Evolutionary conservation across 2,888 invertebrate species (phyloP).

Genomic region (Tanypteryx hageni): DNA sequence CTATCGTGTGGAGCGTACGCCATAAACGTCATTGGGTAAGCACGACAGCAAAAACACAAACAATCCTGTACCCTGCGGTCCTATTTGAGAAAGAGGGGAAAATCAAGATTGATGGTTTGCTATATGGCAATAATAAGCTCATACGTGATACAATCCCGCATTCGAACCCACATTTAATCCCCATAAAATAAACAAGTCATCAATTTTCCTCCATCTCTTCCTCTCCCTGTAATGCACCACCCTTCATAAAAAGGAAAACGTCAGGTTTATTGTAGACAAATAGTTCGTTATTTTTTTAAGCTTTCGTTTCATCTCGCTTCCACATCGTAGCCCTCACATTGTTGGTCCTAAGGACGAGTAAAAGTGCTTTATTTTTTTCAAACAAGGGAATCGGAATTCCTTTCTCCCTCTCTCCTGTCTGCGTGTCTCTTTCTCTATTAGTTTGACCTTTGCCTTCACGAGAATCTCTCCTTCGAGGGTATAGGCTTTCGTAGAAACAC

Average conservation of each 20-base stretch:
- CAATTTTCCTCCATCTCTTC: not conserved
- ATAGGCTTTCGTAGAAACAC: not conserved
- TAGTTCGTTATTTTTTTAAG: not conserved
- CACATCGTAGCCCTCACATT: too few relatives aligned
- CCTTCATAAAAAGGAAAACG: not conserved
- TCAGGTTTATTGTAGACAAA: not conserved
- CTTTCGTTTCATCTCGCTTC: not conserved
- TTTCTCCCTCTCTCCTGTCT: not conserved
- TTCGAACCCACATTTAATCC: not conserved
- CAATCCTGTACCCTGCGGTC: too few relatives aligned
- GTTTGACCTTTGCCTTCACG: conserved; percentile 29
- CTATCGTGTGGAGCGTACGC: too few relatives aligned
- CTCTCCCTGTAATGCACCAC: not conserved
- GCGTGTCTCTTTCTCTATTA: not conserved
- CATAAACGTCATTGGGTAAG: too few relatives aligned
- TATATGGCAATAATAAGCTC: too few relatives aligned
- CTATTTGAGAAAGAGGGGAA: too few relatives aligned
- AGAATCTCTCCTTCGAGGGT: too few relatives aligned
- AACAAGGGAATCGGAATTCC: not conserved
- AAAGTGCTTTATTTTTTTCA: too few relatives aligned
- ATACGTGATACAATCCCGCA: too few relatives aligned
- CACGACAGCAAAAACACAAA: too few relatives aligned
- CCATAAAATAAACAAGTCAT: not conserved
- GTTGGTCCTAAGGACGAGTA: too few relatives aligned
- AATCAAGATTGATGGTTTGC: too few relatives aligned